Evolutionary conservation across 2,113 vertebrate genomes (phyloP).

Genomic region (Etheostoma spectabile): DNA sequence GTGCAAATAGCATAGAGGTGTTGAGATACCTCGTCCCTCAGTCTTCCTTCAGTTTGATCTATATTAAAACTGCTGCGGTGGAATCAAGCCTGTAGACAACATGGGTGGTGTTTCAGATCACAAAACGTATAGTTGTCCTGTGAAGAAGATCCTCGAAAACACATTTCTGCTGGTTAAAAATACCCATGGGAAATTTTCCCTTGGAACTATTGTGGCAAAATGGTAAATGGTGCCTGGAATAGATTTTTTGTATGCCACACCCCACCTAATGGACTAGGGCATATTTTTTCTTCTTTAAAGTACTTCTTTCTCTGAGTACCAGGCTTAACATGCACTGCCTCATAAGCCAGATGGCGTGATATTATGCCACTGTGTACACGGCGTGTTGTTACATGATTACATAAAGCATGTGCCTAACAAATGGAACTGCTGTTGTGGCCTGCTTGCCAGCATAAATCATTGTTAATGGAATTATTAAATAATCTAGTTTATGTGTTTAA

Average conservation of each 20-base stretch:
- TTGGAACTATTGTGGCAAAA: background rate
- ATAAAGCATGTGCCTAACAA: conserved; percentile 81
- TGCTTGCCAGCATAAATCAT: conserved; percentile 64
- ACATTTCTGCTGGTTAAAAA: background rate
- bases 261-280: background rate
- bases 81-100: conserved; percentile 7
- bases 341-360: conserved; percentile 80
- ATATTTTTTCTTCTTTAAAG: background rate
- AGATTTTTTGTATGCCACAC: background rate
- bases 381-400: conserved; percentile 77
- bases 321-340: conserved; percentile 57
- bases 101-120: background rate
- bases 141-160: background rate
- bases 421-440: conserved; percentile 67
- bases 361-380: conserved; percentile 68
- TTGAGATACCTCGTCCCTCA: background rate
- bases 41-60: background rate
- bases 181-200: background rate
- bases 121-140: background rate
- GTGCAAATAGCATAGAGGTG: background rate
- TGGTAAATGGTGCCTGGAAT: background rate
- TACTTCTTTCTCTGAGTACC: background rate
- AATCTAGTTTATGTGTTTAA: conserved; percentile 61
- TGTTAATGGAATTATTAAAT: conserved; percentile 74
- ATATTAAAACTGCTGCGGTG: background rate